A percentile compares a stretch with the other conserved stretches of the same genome.
Evolutionary conservation across 2,888 invertebrate genomes (phyloP).

Genomic region (Sinhomidia bicolor): DNA sequence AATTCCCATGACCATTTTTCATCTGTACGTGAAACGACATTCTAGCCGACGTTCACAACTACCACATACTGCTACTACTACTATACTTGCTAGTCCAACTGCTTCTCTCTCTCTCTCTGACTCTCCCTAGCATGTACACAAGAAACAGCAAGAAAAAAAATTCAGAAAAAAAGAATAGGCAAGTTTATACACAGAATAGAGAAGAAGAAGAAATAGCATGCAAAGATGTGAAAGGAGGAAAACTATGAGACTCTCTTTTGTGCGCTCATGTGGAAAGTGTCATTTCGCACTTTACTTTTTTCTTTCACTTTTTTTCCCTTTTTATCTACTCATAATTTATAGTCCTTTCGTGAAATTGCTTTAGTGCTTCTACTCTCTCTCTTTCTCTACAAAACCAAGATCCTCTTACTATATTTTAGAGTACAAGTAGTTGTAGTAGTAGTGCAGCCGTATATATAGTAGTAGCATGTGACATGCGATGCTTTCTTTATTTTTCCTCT

Average conservation of each 20-base stretch:
- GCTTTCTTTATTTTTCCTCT: conserved; percentile 47
- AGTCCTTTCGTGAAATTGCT: conserved; percentile 67
- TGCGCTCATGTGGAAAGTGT: conserved; percentile 72
- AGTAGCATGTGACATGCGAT: background rate
- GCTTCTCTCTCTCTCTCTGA: background rate
- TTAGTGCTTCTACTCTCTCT: conserved; percentile 51
- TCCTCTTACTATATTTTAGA: too few species aligned
- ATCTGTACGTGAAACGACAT: conserved; percentile 71
- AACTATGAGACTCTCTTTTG: conserved; percentile 54
- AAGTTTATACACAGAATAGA: background rate
- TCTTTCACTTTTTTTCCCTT: conserved; percentile 59
- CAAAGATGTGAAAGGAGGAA: background rate
- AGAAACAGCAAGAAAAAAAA: background rate
- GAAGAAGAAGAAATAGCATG: background rate
- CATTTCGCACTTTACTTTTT: conserved; percentile 75
- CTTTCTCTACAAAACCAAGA: background rate
- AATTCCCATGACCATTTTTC: conserved; percentile 77
- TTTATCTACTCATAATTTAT: conserved; percentile 77
- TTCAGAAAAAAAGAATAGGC: background rate
- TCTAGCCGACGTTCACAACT: conserved; percentile 49
- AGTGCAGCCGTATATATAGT: too few species aligned
- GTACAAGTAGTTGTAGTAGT: background rate
- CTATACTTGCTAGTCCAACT: background rate
- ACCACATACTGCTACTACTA: conserved; percentile 17
- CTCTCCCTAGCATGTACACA: background rate